Conservation (phyloP, 2,888 invertebrate genomes). For the Xestia xanthographa region DNA sequence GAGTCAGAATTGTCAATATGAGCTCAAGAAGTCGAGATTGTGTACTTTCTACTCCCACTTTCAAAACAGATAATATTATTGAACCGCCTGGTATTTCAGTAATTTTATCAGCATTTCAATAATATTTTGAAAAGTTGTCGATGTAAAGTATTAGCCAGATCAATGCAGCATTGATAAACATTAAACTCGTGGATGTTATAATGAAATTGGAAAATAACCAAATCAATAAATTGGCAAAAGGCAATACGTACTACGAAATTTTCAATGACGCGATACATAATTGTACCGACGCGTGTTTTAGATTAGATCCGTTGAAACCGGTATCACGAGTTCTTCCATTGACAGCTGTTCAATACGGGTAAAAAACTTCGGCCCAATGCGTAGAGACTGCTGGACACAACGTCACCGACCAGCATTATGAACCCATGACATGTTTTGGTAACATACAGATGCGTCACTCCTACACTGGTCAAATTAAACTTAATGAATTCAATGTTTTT, state of each 20-base stretch:
- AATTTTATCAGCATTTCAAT: not conserved
- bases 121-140: slow-evolving; percentile 15
- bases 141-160: not conserved
- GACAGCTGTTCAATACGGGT: slow-evolving; percentile 9
- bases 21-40: not conserved
- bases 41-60: not conserved
- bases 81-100: not conserved
- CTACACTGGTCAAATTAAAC: not conserved
- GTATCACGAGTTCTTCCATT: slow-evolving; percentile 6
- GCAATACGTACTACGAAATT: slow-evolving; percentile 12
- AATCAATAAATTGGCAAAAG: not conserved
- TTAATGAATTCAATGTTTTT: slow-evolving; percentile 27
- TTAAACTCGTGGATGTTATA: not conserved
- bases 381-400: not conserved
- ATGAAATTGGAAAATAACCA: not conserved
- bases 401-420: slow-evolving; percentile 24
- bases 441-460: slow-evolving; percentile 28
- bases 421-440: slow-evolving; percentile 3
- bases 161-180: not conserved
- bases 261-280: slow-evolving; percentile 30
- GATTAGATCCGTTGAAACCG: slow-evolving; percentile 18
- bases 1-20: not conserved
- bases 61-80: slow-evolving; percentile 16
- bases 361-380: slow-evolving; percentile 2
- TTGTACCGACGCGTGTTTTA: slow-evolving; percentile 12